Base-by-base conservation (phyloP, 2,888 invertebrate genomes). In the Andrena fulva region DNA sequence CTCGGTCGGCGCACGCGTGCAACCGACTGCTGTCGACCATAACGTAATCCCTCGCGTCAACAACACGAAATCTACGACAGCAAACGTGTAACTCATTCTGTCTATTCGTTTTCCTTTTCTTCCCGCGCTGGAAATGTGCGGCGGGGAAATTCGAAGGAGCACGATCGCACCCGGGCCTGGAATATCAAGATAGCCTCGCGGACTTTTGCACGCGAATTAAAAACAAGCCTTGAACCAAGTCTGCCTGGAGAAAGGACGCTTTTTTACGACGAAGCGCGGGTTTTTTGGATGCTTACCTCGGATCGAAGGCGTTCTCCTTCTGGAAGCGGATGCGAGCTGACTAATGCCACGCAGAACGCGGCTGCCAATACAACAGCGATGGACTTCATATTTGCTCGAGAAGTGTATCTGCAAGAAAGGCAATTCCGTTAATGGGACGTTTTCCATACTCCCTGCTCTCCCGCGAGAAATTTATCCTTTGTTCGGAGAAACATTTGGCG, bases 261-360 rank as follows among this genome's bases (percentile, higher is more conserved):
- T 8, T 63, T 42, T 20, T 27, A 0, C 35, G 27, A 33, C 4
- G 60, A 35, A n/a, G 12, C 8, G 24, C 7, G 10, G 5, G 8
- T 20, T 52, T 68, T 27, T 16, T 20, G 4, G 12, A 24, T 10
- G 87, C 92, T 91, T 87, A 93, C 94, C 92, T 92, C 91, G 71
- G 93, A 93, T 62, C 87, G 89, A 66, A 94, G 90, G 35, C 87
- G 87, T 68, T 90, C 89, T 54, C 82, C 89, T 73, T 91, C 89
- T 68, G 92, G 89, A 85, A 92, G 85, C 76, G 93, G 94, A 85
- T 90, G 60, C 66, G 93, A 89, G 82, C 82, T 90, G 84, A 91
- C 92, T 82, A 92, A 86, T 62, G 91, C 89, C 81, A 91, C 84
- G 88, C 92, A 91, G 35, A 93, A 69, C 63, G 88, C 89, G 71